A percentile compares a stretch with the other conserved stretches of the same genome.
Evolutionary conservation across 1,140 invertebrate species (phyloP).

Genomic region (Megalonaias nervosa): DNA sequence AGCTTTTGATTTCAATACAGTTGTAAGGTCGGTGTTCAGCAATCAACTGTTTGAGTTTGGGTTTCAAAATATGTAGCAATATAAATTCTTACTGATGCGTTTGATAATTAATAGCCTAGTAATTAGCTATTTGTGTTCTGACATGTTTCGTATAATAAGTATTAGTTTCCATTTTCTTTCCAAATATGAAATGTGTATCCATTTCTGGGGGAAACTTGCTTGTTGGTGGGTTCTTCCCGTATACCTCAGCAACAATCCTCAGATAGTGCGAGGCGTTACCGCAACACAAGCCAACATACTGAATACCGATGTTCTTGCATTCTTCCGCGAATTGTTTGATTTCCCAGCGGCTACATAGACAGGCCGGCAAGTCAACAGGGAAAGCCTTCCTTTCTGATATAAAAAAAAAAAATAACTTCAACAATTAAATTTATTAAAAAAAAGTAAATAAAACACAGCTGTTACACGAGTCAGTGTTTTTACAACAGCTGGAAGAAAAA

Average conservation of each 20-base stretch:
- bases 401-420: not conserved
- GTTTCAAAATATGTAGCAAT: no score
- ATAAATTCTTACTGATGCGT: no score
- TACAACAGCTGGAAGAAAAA: no score
- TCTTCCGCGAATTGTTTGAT: slow-evolving; percentile 48
- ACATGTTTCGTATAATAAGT: no score
- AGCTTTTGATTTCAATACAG: no score
- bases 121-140: no score
- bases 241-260: slow-evolving; percentile 49
- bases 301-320: slow-evolving; percentile 50
- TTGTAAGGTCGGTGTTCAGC: no score
- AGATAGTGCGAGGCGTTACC: slow-evolving; percentile 53
- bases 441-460: no score
- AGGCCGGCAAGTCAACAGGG: slow-evolving; percentile 48
- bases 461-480: no score
- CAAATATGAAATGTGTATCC: slow-evolving; percentile 42
- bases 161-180: not conserved
- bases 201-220: slow-evolving; percentile 48
- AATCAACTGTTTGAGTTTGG: no score
- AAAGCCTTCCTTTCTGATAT: slow-evolving; percentile 46
- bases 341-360: slow-evolving; percentile 39
- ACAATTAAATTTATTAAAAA: no score
- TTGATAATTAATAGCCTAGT: no score
- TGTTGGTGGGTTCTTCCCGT: slow-evolving; percentile 48
- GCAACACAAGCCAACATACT: slow-evolving; percentile 64